Conservation (phyloP, 53 echinoderm and acorn worm genomes). For the Astropecten irregularis region DNA sequence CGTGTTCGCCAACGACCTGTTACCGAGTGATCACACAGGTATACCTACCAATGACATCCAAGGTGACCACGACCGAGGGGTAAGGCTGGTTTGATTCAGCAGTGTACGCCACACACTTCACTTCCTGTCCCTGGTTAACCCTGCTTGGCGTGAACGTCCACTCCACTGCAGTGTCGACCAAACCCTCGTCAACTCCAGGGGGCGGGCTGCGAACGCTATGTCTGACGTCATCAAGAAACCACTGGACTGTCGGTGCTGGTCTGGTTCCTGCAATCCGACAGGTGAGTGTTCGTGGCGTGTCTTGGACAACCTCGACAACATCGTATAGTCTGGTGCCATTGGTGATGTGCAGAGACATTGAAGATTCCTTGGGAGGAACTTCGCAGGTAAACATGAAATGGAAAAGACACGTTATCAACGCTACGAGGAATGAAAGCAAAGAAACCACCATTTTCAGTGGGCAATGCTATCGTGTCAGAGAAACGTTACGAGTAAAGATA, state of each 20-base stretch:
- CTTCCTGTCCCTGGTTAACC: not conserved
- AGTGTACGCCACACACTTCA: slow-evolving; percentile 2
- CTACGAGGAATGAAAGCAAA: too few species aligned
- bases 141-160: slow-evolving; percentile 2
- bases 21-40: too few species aligned
- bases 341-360: too few species aligned
- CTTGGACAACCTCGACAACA: not conserved
- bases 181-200: not conserved
- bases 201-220: not conserved
- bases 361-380: too few species aligned
- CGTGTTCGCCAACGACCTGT: too few species aligned
- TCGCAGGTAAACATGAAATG: too few species aligned
- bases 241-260: slow-evolving; percentile 20
- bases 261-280: slow-evolving; percentile 4
- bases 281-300: not conserved
- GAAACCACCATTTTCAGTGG: too few species aligned
- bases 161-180: not conserved
- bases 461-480: too few species aligned
- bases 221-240: slow-evolving; percentile 10
- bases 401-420: too few species aligned
- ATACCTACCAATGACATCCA: slow-evolving; percentile 10
- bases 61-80: not conserved
- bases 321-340: too few species aligned
- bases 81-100: not conserved
- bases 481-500: too few species aligned